Evolutionary conservation across 2,113 vertebrate species (phyloP).

Genomic region (Calypte anna): DNA sequence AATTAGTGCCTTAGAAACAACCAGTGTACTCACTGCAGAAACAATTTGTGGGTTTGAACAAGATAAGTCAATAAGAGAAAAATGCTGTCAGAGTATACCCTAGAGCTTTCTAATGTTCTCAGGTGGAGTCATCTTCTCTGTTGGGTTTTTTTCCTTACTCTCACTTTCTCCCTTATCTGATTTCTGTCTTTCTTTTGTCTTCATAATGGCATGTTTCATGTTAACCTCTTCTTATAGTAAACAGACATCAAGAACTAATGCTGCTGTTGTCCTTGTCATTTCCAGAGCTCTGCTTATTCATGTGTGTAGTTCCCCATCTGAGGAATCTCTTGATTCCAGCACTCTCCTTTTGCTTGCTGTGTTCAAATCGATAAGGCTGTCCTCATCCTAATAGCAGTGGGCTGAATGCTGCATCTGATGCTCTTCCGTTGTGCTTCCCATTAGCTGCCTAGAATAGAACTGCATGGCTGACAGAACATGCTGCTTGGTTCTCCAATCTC

Average conservation of each 20-base stretch:
- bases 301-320: background rate
- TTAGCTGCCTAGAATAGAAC: conserved; percentile 45
- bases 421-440: conserved; percentile 26
- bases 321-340: background rate
- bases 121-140: background rate
- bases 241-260: background rate
- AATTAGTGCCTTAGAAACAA: conserved; percentile 20
- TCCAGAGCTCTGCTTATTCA: background rate
- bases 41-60: conserved; percentile 29
- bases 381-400: background rate
- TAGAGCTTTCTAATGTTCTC: conserved; percentile 1
- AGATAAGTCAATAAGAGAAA: background rate
- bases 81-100: background rate
- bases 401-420: conserved; percentile 7
- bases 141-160: background rate
- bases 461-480: background rate
- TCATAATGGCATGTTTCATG: background rate
- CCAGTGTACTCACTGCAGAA: background rate
- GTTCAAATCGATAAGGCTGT: background rate
- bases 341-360: background rate
- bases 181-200: background rate
- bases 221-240: background rate
- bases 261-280: background rate
- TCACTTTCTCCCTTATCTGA: background rate
- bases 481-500: background rate